A percentile compares a stretch with the other conserved stretches of the same genome.
Evolutionary conservation across 2,888 invertebrate genomes (phyloP).

Genomic region (Euplexia lucipara): DNA sequence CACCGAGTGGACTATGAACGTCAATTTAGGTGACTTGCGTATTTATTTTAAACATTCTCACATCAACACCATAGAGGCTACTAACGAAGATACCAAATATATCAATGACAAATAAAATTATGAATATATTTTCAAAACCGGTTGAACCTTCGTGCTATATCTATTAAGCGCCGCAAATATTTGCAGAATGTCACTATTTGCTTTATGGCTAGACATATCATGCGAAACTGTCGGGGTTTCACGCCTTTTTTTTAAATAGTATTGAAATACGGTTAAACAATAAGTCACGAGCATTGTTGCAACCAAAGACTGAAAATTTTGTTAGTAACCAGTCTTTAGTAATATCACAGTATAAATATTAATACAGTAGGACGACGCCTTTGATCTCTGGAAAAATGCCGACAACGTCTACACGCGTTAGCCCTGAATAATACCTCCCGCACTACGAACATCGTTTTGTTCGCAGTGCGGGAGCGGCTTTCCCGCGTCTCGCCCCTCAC

Average conservation of each 20-base stretch:
- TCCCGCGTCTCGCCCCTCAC: too few relatives aligned
- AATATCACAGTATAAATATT: too few relatives aligned
- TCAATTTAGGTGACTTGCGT: constrained; percentile 1
- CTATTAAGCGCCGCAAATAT: constrained; percentile 37
- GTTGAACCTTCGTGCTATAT: not conserved
- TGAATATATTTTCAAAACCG: constrained; percentile 18
- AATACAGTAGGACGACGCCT: too few relatives aligned
- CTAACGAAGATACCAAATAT: constrained; percentile 28
- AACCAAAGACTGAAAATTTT: not conserved
- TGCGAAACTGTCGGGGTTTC: not conserved
- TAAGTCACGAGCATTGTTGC: too few relatives aligned
- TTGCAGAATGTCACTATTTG: constrained; percentile 15
- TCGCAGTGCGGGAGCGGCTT: too few relatives aligned
- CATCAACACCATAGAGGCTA: not conserved
- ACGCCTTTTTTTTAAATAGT: not conserved
- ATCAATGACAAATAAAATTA: constrained; percentile 31
- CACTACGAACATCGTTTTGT: too few relatives aligned
- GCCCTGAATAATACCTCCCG: too few relatives aligned
- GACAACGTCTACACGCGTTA: too few relatives aligned
- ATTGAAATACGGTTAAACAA: constrained; percentile 3
- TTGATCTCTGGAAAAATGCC: too few relatives aligned
- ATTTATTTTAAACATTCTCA: constrained; percentile 21
- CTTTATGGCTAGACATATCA: constrained; percentile 13
- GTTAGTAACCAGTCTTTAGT: too few relatives aligned
- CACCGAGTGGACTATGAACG: not conserved